Conservation (phyloP, 2,113 vertebrate genomes). For the Catharus fuscescens region DNA sequence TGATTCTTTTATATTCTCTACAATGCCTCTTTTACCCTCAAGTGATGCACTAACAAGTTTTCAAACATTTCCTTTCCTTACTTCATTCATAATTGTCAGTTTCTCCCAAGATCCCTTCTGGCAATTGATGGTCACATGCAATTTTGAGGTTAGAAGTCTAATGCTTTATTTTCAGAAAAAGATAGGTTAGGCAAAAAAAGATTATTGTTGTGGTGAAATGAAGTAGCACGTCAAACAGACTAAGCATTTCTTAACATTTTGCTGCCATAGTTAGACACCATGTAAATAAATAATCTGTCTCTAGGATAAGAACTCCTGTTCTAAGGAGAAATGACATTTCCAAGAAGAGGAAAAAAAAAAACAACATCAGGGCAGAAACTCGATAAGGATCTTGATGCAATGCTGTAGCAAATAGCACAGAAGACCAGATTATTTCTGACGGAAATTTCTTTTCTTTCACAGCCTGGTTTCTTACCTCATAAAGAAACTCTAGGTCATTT, state of each 20-base stretch:
- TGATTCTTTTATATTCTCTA: conserved; percentile 22
- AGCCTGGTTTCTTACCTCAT: neutral
- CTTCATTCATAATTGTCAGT: conserved; percentile 48
- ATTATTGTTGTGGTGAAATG: neutral
- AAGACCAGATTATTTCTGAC: neutral
- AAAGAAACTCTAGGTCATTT: neutral
- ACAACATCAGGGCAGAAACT: neutral
- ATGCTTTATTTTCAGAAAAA: neutral
- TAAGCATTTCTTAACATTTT: neutral
- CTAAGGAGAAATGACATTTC: neutral
- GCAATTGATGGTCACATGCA: neutral
- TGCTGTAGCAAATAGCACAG: neutral
- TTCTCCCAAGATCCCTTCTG: neutral
- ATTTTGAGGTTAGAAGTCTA: conserved; percentile 14
- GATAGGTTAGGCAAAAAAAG: neutral
- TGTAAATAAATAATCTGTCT: neutral
- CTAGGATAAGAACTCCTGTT: neutral
- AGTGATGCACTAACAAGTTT: conserved; percentile 46
- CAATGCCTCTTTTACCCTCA: conserved; percentile 11
- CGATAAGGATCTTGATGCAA: neutral
- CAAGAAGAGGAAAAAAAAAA: neutral
- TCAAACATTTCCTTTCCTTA: conserved; percentile 42
- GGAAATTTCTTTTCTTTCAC: neutral
- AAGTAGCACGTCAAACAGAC: neutral
- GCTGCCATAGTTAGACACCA: neutral